Evolutionary conservation across 2,797 vertebrate genomes (phyloP), one percentile per base, ranked within the genome.

Genomic region (Chaenodraco wilsoni): DNA sequence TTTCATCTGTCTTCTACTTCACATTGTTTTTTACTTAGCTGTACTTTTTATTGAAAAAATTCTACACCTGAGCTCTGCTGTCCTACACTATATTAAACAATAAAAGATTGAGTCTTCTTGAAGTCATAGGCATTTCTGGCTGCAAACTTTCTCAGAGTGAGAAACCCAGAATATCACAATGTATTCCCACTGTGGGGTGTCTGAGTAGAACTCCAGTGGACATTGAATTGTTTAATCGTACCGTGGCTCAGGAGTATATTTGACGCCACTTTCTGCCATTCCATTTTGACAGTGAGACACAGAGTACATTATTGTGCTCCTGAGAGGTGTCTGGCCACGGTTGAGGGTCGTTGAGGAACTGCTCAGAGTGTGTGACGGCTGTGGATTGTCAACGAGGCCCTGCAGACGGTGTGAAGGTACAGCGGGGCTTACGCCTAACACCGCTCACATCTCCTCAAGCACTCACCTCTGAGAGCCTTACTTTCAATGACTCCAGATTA

Each of bases 361-460:
- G 83, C 81, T 87, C 80, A 77, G 76, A 40, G 73, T 69, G 77
- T 82, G 82, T 84, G 79, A 88, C 78, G 69, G 69, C 73, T 16
- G 58, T 19, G 74, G 70, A 74, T 74, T 78, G 81, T 84, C 72
- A 58, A 37, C 11, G 64, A 69, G 67, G 59, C 62, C 72, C 52
- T 17, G 71, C 66, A 37, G 79, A 55, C 23, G 40, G 46, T 48
- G 72, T 12, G 60, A 50, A 8, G 59, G 44, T 50, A 65, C 69
- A 43, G 69, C 41, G 7, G 65, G 50, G 69, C 56, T 76, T 55
- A 75, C 16, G 6, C 45, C 76, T 43, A 44, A 75, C 58, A 23
- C 51, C 10, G 12, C 67, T 74, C 63, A 52, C 68, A 56, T 70
- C 70, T 72, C 45, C 72, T 82, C 56, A 23, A 59, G 72, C 85